phyloP scores from a whole-genome alignment of 2,888 invertebrate genomes.

The Leptura quadrifasciata region DNA sequence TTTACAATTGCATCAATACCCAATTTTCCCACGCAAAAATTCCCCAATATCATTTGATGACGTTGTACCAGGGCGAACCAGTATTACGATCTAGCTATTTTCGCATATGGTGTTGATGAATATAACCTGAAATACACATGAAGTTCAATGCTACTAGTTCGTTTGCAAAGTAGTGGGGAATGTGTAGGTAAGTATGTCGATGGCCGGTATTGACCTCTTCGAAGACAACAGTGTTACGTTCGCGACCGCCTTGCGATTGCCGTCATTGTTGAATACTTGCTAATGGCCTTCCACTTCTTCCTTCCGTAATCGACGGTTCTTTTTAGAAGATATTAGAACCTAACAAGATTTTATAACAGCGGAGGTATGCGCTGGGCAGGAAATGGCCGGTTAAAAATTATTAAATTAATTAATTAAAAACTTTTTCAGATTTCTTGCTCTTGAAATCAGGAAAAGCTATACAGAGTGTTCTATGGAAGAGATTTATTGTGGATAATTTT shows the following conservation, averaged over 20 bases:
- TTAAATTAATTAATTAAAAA: not conserved
- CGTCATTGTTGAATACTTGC: conserved; percentile 42
- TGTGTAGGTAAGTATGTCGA: conserved; percentile 73
- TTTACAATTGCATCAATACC: not conserved
- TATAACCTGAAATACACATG: conserved; percentile 48
- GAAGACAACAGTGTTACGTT: conserved; percentile 63
- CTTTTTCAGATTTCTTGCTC: not conserved
- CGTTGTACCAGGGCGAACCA: conserved; percentile 1
- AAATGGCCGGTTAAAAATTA: not conserved
- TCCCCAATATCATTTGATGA: conserved; percentile 7
- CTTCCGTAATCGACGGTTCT: conserved; percentile 35
- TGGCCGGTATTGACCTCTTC: conserved; percentile 69
- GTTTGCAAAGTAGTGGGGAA: conserved; percentile 62
- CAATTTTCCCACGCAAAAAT: not conserved
- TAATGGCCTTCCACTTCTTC: conserved; percentile 42
- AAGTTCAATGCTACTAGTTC: conserved; percentile 63
- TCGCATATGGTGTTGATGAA: conserved; percentile 45
- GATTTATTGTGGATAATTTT: too few relatives aligned
- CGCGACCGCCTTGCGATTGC: conserved; percentile 50
- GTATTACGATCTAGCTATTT: conserved; percentile 37
- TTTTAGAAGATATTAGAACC: conserved; percentile 14
- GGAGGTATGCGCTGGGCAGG: not conserved
- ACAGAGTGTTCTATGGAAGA: not conserved
- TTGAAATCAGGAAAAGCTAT: not conserved
- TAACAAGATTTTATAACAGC: conserved; percentile 14